These are phyloP conservation scores for Nerophis lumbriciformis DNA, from an alignment of 2,113 vertebrate species.

Conservation along the genomic window DNA sequence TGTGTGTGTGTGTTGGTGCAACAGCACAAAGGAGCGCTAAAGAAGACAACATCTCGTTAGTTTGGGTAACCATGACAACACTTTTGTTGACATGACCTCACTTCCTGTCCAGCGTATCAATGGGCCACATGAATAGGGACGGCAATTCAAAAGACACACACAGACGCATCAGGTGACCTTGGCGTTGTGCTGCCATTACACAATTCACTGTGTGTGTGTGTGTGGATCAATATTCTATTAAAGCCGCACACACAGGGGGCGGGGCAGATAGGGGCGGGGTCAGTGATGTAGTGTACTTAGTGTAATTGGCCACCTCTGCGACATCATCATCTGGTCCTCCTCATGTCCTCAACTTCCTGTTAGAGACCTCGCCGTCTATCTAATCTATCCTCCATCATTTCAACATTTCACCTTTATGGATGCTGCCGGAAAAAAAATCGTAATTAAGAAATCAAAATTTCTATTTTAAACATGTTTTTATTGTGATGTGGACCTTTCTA, in stretches of 20 bases:
- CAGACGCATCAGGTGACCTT: conserved; percentile 77
- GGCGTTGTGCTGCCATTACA: conserved; percentile 90
- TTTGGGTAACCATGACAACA: no score
- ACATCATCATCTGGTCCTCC: conserved; percentile 7
- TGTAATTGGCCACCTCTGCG: conserved; percentile 45
- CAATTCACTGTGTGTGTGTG: conserved; percentile 83
- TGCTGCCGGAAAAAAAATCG: no score
- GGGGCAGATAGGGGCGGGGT: conserved; percentile 10
- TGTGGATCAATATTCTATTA: conserved; percentile 99
- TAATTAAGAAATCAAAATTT: no score
- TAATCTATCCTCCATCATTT: no score
- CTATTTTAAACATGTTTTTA: no score
- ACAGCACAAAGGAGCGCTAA: not conserved
- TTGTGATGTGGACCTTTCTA: no score
- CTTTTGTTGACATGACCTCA: no score
- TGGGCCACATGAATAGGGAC: not conserved
- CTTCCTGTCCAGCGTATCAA: no score
- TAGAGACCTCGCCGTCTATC: no score
- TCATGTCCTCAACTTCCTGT: no score
- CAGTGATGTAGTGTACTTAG: conserved; percentile 38
- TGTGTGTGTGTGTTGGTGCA: conserved; percentile 12
- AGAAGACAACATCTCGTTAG: not conserved
- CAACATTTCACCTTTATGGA: no score
- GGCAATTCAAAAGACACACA: not conserved
- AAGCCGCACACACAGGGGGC: conserved; percentile 67